phyloP scores from a whole-genome alignment of 53 echinoderm and acorn worm genomes.

The Astropecten irregularis region DNA sequence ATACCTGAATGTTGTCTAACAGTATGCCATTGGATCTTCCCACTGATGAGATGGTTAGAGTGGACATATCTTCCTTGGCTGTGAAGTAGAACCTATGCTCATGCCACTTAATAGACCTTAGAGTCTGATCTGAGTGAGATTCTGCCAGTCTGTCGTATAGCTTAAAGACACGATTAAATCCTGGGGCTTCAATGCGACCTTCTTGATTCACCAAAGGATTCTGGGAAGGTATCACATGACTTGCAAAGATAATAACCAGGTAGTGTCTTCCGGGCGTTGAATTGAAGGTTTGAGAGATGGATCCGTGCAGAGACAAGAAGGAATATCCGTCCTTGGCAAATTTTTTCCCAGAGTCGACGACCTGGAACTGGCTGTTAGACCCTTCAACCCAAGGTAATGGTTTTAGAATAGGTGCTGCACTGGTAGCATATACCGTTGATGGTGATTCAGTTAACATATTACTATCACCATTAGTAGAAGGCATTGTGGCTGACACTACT shows the following conservation, averaged over 20 bases:
- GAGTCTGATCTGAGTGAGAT: constrained; percentile 4
- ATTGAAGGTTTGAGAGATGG: constrained; percentile 21
- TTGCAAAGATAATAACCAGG: constrained; percentile 21
- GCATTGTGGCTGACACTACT: not conserved
- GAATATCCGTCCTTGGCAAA: constrained; percentile 20
- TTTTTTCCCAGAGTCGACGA: not conserved
- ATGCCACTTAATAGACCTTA: constrained; percentile 45
- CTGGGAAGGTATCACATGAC: constrained; percentile 24
- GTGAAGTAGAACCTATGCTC: constrained; percentile 58
- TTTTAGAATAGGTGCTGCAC: not conserved
- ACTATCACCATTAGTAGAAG: no score
- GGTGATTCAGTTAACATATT: no score
- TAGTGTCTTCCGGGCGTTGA: constrained; percentile 48
- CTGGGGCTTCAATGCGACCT: constrained; percentile 57
- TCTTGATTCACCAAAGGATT: constrained; percentile 56
- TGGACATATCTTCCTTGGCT: constrained; percentile 31
- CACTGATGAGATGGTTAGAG: constrained; percentile 26
- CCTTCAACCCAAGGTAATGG: not conserved
- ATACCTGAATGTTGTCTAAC: constrained; percentile 47
- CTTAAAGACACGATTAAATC: constrained; percentile 51
- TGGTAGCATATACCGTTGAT: no score
- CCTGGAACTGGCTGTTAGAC: not conserved
- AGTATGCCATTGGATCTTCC: constrained; percentile 55
- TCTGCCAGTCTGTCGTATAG: constrained; percentile 29
- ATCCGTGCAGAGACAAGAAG: constrained; percentile 35